These are phyloP conservation scores for Tenebrosternarchus preto DNA, from an alignment of 2,113 vertebrate species.

Conservation along the genomic window DNA sequence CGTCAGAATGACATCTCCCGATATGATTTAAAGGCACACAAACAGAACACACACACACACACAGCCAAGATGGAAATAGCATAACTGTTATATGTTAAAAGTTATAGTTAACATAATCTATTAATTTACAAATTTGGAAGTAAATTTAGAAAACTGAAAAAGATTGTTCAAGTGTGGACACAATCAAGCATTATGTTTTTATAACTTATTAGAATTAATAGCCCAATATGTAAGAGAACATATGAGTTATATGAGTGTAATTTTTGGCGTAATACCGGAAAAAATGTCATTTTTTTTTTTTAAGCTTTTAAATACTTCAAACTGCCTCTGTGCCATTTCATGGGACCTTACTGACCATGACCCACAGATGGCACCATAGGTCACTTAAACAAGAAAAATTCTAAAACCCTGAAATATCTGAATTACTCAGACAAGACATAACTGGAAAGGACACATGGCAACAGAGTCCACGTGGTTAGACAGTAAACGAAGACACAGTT, in stretches of 20 bases:
- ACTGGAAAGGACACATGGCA: neutral
- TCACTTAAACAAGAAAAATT: constrained; percentile 25
- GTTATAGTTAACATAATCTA: too few species aligned
- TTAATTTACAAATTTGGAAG: too few species aligned
- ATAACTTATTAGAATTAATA: too few species aligned
- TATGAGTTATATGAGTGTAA: too few species aligned
- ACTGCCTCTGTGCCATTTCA: too few species aligned
- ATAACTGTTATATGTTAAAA: too few species aligned
- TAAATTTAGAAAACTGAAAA: too few species aligned
- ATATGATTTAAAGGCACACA: neutral
- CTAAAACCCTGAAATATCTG: constrained; percentile 6
- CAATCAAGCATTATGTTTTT: too few species aligned
- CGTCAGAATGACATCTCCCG: neutral
- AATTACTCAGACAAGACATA: neutral
- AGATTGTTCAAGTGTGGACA: too few species aligned
- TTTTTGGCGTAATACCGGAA: too few species aligned
- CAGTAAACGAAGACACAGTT: neutral
- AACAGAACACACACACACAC: constrained; percentile 31
- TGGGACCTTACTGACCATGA: neutral
- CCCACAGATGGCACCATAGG: constrained; percentile 65
- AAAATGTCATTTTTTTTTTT: neutral
- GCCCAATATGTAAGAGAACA: too few species aligned
- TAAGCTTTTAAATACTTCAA: neutral
- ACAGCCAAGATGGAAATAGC: neutral
- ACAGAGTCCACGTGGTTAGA: neutral